Base-by-base conservation (phyloP, 2,797 vertebrate genomes). In the Xenopus petersii region DNA sequence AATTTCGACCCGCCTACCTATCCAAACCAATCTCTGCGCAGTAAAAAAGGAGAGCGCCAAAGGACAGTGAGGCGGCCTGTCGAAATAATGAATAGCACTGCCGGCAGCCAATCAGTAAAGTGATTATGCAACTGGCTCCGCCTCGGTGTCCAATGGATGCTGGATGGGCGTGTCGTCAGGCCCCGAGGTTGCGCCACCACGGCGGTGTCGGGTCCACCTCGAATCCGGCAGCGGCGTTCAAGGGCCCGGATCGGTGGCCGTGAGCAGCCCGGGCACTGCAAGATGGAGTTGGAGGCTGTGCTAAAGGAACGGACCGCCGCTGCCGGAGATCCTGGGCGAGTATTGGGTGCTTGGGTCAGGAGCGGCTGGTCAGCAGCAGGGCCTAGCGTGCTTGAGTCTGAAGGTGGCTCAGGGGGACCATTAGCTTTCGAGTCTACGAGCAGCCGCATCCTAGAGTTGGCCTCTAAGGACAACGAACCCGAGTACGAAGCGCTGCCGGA, bases 401-500 rank as follows among this genome's bases (percentile, higher is more conserved):
- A 79, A 3, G 80, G 82, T 75, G 80, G 65, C 77, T 76, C 81
- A 70, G 66, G 67, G 54, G 73, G 70, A 81, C 82, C 82, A 67
- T 79, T 82, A 68, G 82, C 80, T 74, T 77, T 78, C 81, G 76
- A 83, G 77, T 10, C 46, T 1, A 10, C 13, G 17, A 46, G 36
- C 74, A 75, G 7, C 79, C 66, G 55, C 74, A 59, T 73, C 79
- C 79, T 75, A 55, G 77, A 76, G 12, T 68, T 79, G 92, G 88
- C 82, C 81, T 70, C 78, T 33, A 26, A 81, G 81, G 78, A 80
- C 62, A 73, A 81, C 24, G 92, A 90, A 16, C 83, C 89, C 12
- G 95, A 98, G 86, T 98, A 98, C 83, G 96, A 98, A 84, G 93
- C 92, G 54, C 87, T 98, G 76, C 96, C 96, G 5, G 94, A 91